A percentile compares a stretch with the other conserved stretches of the same genome.
phyloP scores from a whole-genome alignment of 2,888 invertebrate species.

The Melipona beecheii region DNA sequence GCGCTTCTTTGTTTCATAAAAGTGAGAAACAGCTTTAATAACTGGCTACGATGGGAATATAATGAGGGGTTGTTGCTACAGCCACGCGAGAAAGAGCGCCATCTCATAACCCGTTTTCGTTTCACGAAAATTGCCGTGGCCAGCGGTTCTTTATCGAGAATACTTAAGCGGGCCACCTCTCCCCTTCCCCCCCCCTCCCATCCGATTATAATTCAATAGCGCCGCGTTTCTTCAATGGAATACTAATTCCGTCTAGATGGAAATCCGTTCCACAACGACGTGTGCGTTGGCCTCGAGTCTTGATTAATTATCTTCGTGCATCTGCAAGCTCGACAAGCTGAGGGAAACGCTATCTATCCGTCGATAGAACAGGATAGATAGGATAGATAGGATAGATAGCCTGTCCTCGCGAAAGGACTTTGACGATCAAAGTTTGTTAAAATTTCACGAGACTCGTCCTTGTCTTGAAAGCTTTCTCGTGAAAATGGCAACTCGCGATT shows the following conservation, averaged over 20 bases:
- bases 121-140: constrained; percentile 53
- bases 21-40: constrained; percentile 83
- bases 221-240: constrained; percentile 23
- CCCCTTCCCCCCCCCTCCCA: background rate
- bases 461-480: background rate
- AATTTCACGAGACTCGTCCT: background rate
- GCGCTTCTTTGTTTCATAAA: constrained; percentile 83
- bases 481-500: too few species aligned
- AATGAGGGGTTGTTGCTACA: constrained; percentile 78
- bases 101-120: constrained; percentile 68
- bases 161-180: constrained; percentile 20
- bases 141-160: constrained; percentile 43
- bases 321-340: background rate
- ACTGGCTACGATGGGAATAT: constrained; percentile 76
- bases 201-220: constrained; percentile 59
- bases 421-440: background rate
- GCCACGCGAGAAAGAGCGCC: constrained; percentile 62
- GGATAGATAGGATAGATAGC: too few species aligned
- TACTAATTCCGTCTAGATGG: constrained; percentile 16
- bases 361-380: too few species aligned
- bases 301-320: constrained; percentile 22
- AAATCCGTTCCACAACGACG: constrained; percentile 11
- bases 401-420: background rate
- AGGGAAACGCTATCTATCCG: background rate
- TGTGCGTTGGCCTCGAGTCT: constrained; percentile 3